These are phyloP conservation scores for Hololepta plana DNA, from an alignment of 2,888 invertebrate species.

Conservation along the genomic window DNA sequence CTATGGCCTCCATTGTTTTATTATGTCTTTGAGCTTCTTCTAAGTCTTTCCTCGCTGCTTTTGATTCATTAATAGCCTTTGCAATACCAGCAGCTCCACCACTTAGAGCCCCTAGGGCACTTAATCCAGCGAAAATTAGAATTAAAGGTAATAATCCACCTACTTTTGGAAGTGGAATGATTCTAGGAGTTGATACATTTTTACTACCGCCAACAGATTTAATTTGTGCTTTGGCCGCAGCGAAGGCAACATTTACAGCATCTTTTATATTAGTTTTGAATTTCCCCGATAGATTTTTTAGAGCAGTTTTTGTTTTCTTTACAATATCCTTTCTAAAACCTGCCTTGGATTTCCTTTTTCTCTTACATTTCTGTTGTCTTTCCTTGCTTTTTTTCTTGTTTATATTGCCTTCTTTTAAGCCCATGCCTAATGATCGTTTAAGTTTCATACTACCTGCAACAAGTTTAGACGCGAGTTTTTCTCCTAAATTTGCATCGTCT, in stretches of 20 bases:
- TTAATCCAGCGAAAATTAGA: slow-evolving; percentile 14
- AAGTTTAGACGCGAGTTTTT: slow-evolving; percentile 1
- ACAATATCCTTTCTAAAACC: not conserved
- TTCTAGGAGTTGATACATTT: slow-evolving; percentile 4
- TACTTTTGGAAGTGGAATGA: slow-evolving; percentile 9
- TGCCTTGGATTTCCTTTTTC: not conserved
- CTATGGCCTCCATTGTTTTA: slow-evolving; percentile 14
- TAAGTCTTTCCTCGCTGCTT: slow-evolving; percentile 11
- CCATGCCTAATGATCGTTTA: slow-evolving; percentile 5
- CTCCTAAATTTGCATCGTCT: slow-evolving; percentile 4
- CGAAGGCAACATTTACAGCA: slow-evolving; percentile 5
- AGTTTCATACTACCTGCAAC: slow-evolving; percentile 4
- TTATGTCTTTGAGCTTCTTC: slow-evolving; percentile 15
- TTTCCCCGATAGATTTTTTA: no score
- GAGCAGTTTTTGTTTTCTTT: not conserved
- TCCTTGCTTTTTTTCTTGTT: slow-evolving; percentile 1
- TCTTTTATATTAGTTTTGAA: no score
- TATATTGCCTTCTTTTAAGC: no score
- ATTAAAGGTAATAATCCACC: slow-evolving; percentile 14
- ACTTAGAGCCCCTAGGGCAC: slow-evolving; percentile 11
- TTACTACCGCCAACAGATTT: slow-evolving; percentile 7
- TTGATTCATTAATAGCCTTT: slow-evolving; percentile 14
- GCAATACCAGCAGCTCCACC: slow-evolving; percentile 13
- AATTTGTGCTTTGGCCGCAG: slow-evolving; percentile 5
- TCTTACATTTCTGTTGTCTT: no score